These are phyloP conservation scores for Microctonus brassicae DNA, from an alignment of 2,888 invertebrate species.

Conservation along the genomic window DNA sequence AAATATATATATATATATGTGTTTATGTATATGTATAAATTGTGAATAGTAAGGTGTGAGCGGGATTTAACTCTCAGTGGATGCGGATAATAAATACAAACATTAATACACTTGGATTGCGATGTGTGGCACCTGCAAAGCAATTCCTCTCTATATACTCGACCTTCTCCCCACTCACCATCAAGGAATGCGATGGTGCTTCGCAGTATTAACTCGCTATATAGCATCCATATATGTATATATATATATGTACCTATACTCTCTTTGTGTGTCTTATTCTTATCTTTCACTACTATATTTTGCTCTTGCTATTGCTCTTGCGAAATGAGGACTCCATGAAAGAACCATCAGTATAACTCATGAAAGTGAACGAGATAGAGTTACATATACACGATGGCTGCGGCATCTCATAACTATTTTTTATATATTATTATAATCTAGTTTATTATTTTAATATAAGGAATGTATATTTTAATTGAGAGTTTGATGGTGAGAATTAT, in stretches of 20 bases:
- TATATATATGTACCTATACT: neutral
- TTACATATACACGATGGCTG: no score
- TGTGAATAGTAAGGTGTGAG: no score
- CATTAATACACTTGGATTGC: conserved; percentile 26
- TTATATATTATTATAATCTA: no score
- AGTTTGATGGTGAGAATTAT: neutral
- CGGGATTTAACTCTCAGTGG: neutral
- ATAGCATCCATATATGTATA: neutral
- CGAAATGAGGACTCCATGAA: conserved; percentile 38
- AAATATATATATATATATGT: no score
- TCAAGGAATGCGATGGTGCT: conserved; percentile 27
- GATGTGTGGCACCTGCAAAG: conserved; percentile 29
- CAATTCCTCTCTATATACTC: conserved; percentile 26
- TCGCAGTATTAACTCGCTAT: conserved; percentile 2
- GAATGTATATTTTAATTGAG: neutral
- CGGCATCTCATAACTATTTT: conserved; percentile 1
- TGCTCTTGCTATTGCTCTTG: conserved; percentile 7
- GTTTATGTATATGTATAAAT: no score
- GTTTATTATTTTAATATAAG: neutral
- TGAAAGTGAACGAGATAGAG: no score
- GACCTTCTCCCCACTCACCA: conserved; percentile 26
- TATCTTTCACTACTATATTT: conserved; percentile 22
- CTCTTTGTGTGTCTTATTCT: neutral
- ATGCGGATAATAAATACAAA: conserved; percentile 25
- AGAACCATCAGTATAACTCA: conserved; percentile 39